phyloP scores from a whole-genome alignment of 2,113 vertebrate species.

The Marmota monax region DNA sequence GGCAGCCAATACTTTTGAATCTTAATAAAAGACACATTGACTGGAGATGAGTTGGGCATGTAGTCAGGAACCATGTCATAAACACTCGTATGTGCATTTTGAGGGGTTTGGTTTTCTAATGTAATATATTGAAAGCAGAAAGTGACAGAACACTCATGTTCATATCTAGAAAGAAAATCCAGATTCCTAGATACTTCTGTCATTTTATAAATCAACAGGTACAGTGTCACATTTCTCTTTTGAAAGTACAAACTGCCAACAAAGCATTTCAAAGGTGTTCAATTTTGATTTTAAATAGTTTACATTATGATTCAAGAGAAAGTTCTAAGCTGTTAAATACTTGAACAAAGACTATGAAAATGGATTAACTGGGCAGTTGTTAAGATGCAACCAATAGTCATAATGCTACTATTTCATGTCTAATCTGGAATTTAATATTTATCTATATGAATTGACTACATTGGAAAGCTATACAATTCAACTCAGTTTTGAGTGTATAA shows the following conservation, averaged over 20 bases:
- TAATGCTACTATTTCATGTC: neutral
- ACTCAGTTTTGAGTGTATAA: neutral
- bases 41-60: neutral
- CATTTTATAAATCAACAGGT: neutral
- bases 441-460: neutral
- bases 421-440: slow-evolving; percentile 51
- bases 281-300: slow-evolving; percentile 33
- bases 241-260: neutral
- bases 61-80: neutral
- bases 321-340: slow-evolving; percentile 48
- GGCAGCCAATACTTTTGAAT: neutral
- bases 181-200: neutral
- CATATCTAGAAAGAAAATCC: neutral
- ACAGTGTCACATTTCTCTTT: slow-evolving; percentile 15
- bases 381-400: slow-evolving; percentile 8
- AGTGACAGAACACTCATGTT: neutral
- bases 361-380: slow-evolving; percentile 23
- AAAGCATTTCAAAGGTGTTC: neutral
- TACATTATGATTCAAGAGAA: neutral
- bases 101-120: neutral
- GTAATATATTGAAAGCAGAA: neutral
- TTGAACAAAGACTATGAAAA: slow-evolving; percentile 43
- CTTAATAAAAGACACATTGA: neutral
- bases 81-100: neutral
- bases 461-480: neutral